Evolutionary conservation across 2,797 vertebrate species (phyloP).

Genomic region (Smutsia temminckii): DNA sequence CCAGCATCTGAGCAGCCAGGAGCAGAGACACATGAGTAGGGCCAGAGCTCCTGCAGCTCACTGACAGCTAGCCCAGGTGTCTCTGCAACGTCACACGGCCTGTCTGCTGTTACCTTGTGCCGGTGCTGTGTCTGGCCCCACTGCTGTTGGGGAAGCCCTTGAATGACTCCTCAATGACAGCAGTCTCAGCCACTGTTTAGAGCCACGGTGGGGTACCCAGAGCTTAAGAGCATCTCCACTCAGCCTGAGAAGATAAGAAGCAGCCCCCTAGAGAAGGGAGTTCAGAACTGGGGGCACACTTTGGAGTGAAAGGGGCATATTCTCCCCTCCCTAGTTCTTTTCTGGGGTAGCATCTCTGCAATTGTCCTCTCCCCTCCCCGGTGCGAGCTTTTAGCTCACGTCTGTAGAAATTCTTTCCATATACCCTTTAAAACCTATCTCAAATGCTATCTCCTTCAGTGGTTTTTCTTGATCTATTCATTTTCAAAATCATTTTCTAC

Average conservation of each 20-base stretch:
- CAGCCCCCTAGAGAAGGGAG: too few relatives aligned
- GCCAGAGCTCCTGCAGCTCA: neutral
- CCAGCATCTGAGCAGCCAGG: neutral
- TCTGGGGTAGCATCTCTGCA: neutral
- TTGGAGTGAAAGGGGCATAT: too few relatives aligned
- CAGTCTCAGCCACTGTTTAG: neutral
- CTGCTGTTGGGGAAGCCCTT: neutral
- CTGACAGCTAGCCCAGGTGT: neutral
- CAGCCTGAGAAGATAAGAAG: too few relatives aligned
- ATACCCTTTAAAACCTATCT: neutral
- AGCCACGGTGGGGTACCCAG: neutral
- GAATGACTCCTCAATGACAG: neutral
- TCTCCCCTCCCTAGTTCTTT: neutral
- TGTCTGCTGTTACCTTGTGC: neutral
- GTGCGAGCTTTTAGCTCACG: neutral
- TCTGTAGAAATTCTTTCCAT: neutral
- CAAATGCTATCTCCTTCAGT: neutral
- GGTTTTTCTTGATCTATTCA: neutral
- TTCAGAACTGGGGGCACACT: too few relatives aligned
- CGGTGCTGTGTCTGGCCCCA: rapidly evolving
- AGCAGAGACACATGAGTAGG: neutral
- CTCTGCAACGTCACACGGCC: neutral
- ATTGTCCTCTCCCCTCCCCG: neutral
- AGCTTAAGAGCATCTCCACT: neutral
- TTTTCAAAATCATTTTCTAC: slow-evolving; percentile 29